Evolutionary conservation across 30 jellyfish, hydroid and myxozoan species (phyloP).

Genomic region (Aurelia aurita): DNA sequence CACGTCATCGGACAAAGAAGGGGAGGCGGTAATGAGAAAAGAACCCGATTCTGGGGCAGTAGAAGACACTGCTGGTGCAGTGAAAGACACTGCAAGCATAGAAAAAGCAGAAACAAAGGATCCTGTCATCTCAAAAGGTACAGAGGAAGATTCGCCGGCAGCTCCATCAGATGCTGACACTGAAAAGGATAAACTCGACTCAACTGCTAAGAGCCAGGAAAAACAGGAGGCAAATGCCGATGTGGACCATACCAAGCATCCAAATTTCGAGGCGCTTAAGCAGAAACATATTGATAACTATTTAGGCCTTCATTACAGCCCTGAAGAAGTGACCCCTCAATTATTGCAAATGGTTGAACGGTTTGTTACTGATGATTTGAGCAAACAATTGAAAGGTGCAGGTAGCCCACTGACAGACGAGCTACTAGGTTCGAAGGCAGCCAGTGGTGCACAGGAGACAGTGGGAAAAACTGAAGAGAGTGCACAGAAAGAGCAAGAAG

Average conservation of each 20-base stretch:
- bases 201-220: too few relatives aligned
- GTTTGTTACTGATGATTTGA: conserved; percentile 41
- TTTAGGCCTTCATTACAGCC: conserved; percentile 23
- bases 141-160: too few relatives aligned
- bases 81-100: too few relatives aligned
- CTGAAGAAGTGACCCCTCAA: conserved; percentile 40
- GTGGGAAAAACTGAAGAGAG: background rate
- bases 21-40: too few relatives aligned
- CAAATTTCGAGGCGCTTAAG: conserved; percentile 43
- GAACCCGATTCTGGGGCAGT: too few relatives aligned
- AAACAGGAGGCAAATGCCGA: too few relatives aligned
- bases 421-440: background rate
- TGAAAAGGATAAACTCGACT: too few relatives aligned
- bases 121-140: too few relatives aligned
- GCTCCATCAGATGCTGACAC: too few relatives aligned
- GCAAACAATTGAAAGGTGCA: conserved; percentile 20
- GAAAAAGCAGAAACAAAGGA: too few relatives aligned
- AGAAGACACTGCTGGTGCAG: too few relatives aligned
- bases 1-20: too few relatives aligned
- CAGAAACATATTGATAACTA: conserved; percentile 30
- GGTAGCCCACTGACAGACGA: conserved; percentile 27
- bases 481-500: background rate
- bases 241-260: conserved; percentile 18
- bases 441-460: background rate
- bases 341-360: conserved; percentile 41